Base-by-base conservation (phyloP, 2,888 invertebrate species). In the Drosophila lacicola region DNA sequence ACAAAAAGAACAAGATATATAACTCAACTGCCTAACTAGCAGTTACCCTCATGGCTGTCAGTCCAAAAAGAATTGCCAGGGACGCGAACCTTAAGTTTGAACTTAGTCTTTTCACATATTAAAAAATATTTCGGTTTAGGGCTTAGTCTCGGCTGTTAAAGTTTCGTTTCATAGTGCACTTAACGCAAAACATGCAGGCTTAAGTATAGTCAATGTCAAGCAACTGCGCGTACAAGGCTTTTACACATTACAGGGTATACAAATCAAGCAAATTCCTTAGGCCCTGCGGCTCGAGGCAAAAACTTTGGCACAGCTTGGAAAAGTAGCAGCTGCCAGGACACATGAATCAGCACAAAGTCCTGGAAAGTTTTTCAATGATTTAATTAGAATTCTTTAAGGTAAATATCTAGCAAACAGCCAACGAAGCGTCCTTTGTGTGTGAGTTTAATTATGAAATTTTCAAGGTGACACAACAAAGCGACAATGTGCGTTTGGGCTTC, bases 341-440 rank as follows among this genome's bases (percentile, higher is more conserved):
- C 83, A 83, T 83, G 83, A 83, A 83, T 83, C 83, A 83, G 89
- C 82, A 83, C 69, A 87, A 89, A 89, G 78, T 81, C 89, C 79
- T 78, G 67, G 2, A 87, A 83, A 83, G 72, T 89, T 83, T 70
- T 66, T 87, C 84, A 89, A 89, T 83, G 89, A 83, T 83, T 83
- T 83, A 83, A 83, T 83, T 83, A 87, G 83, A 83, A 89, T 83
- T 83, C 83, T 83, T 89, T 81, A 83, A 83, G 88, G 89, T 83
- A 79, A 74, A 72, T 68, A 71, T 63, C 74, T 75, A 21, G 25
- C 25, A 0, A 13, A 44, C n/a, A 55, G n/a, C 53, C 36, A 17
- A 56, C 37, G 37, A 8, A 50, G 14, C 75, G 67, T 57, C 56
- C 47, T 63, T 63, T 61, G 65, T 58, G 61, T 53, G 37, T 36